phyloP scores from a whole-genome alignment of 2,113 vertebrate genomes.

The Equus quagga region DNA sequence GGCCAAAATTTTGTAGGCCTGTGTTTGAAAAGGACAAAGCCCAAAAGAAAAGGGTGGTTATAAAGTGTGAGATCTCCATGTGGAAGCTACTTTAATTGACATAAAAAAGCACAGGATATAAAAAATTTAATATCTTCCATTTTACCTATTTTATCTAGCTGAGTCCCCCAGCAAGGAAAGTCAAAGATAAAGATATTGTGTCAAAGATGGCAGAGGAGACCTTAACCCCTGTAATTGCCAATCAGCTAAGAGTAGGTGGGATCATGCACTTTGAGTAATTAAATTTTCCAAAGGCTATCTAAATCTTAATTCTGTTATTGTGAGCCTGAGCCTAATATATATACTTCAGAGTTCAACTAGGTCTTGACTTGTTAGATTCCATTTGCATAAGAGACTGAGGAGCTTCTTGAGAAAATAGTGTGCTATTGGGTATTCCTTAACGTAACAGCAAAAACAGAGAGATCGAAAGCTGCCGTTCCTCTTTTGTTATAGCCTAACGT shows the following conservation, averaged over 20 bases:
- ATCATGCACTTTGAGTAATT: not conserved
- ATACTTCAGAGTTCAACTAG: not conserved
- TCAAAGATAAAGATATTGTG: not conserved
- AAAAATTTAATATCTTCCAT: not conserved
- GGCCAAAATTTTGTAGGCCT: not conserved
- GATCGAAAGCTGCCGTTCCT: not conserved
- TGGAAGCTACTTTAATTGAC: not conserved
- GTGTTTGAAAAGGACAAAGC: not conserved
- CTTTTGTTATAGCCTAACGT: not conserved
- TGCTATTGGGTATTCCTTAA: not conserved
- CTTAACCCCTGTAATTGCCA: not conserved
- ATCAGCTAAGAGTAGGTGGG: not conserved
- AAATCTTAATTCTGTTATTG: not conserved
- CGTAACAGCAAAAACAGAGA: not conserved
- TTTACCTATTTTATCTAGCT: not conserved
- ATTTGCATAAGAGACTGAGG: not conserved
- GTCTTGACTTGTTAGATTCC: not conserved
- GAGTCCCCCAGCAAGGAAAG: not conserved
- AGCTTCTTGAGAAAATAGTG: not conserved
- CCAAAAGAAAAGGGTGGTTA: not conserved
- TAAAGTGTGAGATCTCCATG: not conserved
- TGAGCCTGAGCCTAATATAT: not conserved
- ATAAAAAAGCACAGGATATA: not conserved
- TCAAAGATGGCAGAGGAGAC: not conserved
- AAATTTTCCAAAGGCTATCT: not conserved